A percentile compares a stretch with the other conserved stretches of the same genome.
Conservation (phyloP, 2,797 vertebrate species). For the Myripristis murdjan region DNA sequence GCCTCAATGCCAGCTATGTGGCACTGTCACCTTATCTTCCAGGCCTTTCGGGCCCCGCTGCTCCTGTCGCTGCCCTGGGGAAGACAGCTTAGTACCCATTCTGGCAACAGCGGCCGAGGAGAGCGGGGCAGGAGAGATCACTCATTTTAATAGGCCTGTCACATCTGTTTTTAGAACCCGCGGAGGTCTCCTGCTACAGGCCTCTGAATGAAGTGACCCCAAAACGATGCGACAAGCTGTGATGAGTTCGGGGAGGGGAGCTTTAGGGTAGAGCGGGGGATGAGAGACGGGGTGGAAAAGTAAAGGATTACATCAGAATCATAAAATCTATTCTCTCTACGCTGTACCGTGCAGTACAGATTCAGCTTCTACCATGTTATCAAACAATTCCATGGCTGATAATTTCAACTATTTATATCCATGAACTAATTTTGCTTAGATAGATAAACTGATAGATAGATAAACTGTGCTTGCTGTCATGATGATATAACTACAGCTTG, state of each 20-base stretch:
- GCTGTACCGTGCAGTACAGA: not conserved
- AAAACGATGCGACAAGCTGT: slow-evolving; percentile 82
- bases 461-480: too few relatives aligned
- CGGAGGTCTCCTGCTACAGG: slow-evolving; percentile 74
- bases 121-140: slow-evolving; percentile 79
- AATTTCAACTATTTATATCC: not conserved
- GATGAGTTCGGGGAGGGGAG: slow-evolving; percentile 70
- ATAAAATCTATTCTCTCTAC: slow-evolving; percentile 9
- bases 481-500: not conserved
- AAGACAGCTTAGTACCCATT: slow-evolving; percentile 77
- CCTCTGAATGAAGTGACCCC: slow-evolving; percentile 79
- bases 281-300: slow-evolving; percentile 42
- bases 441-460: not conserved
- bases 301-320: slow-evolving; percentile 34
- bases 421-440: not conserved
- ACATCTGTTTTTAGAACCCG: slow-evolving; percentile 87
- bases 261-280: slow-evolving; percentile 46
- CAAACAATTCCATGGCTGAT: not conserved
- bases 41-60: slow-evolving; percentile 67
- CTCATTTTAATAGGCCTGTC: slow-evolving; percentile 88
- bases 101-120: slow-evolving; percentile 65
- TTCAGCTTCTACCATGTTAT: not conserved
- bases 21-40: slow-evolving; percentile 81
- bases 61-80: slow-evolving; percentile 71
- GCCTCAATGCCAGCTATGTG: slow-evolving; percentile 83